Conservation (phyloP, 2,113 vertebrate species). For the Ameiurus melas region DNA sequence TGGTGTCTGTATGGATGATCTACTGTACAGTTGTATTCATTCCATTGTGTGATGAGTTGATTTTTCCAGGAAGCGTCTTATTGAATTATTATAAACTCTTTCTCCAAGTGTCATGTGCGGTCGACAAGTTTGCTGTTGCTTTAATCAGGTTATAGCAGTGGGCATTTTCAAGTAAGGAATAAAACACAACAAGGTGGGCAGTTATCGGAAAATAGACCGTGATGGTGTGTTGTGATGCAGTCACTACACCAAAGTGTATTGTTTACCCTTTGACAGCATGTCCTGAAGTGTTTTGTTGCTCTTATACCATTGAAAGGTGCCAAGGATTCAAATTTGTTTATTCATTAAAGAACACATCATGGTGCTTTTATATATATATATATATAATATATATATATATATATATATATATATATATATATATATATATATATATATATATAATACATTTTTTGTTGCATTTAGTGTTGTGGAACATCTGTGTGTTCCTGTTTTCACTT, state of each 20-base stretch:
- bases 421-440: too few relatives aligned
- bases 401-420: too few relatives aligned
- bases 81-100: not conserved
- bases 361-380: too few relatives aligned
- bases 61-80: not conserved
- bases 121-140: not conserved
- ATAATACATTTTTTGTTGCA: not conserved
- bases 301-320: not conserved
- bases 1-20: not conserved
- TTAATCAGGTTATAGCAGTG: not conserved
- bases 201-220: not conserved
- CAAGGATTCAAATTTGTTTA: not conserved
- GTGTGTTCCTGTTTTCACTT: not conserved
- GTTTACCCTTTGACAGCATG: not conserved
- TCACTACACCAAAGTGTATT: not conserved
- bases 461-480: not conserved
- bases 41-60: not conserved
- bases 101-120: not conserved
- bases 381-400: too few relatives aligned
- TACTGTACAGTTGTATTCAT: not conserved
- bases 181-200: not conserved
- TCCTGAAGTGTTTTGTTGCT: not conserved
- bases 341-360: not conserved
- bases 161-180: not conserved
- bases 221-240: not conserved